phyloP scores from a whole-genome alignment of 1,140 invertebrate species.

The Cydia splendana region DNA sequence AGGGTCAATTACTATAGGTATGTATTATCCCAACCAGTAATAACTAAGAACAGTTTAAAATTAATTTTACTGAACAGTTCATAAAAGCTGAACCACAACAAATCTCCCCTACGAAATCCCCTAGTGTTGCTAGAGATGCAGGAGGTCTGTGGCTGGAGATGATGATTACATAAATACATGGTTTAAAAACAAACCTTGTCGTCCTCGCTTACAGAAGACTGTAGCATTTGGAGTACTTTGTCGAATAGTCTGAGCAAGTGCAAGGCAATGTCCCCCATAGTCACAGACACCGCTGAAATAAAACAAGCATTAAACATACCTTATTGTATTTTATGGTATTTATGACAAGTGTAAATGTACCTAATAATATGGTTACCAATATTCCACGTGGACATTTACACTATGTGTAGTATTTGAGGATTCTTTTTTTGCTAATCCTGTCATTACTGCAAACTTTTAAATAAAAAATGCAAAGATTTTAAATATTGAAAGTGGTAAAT shows the following conservation, averaged over 20 bases:
- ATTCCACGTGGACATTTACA: conserved; percentile 74
- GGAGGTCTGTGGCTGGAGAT: no score
- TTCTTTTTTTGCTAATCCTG: conserved; percentile 29
- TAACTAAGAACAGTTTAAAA: no score
- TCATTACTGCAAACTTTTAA: background rate
- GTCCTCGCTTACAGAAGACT: conserved; percentile 80
- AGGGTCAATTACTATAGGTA: no score
- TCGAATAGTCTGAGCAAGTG: conserved; percentile 80
- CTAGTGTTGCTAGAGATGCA: no score
- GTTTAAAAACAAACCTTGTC: conserved; percentile 75
- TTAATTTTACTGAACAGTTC: no score
- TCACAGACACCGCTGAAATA: conserved; percentile 82
- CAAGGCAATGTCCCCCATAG: conserved; percentile 82
- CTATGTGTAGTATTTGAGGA: background rate
- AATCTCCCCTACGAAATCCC: no score
- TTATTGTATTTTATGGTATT: background rate
- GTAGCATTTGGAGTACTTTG: conserved; percentile 77
- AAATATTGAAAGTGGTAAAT: background rate
- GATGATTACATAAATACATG: conserved; percentile 30
- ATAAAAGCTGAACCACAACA: no score
- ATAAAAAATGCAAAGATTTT: background rate
- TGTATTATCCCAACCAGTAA: no score
- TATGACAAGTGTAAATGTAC: background rate
- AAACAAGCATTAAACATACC: conserved; percentile 8
- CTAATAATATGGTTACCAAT: conserved; percentile 64